Evolutionary conservation across 2,888 invertebrate genomes (phyloP), one percentile per base, ranked within the genome.

Genomic region (Osmoderma eremita): DNA sequence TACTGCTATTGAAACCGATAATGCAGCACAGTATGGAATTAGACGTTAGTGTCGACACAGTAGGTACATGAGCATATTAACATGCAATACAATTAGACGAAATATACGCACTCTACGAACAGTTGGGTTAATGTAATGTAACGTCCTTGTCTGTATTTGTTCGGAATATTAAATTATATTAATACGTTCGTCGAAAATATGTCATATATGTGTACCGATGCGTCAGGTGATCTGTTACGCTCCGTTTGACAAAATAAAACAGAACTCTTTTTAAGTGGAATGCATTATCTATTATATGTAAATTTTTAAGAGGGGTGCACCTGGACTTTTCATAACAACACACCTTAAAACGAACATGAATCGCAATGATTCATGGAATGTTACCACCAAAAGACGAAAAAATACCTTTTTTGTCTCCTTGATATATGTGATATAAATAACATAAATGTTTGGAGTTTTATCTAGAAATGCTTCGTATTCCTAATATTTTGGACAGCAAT

Each of bases 281-380:
- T 30, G 17, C 49, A 65, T 49, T 18, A 58, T 49, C 65, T 65
- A 65, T 65, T 65, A 65, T 65, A 65, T 65, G 56, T 45, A 65
- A 65, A 65, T 65, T 49, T 49, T 20, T 42, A n/a, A 51, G 53
- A 24, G 15, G 42, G 51, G 56, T 49, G 24, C 65, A 56, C 58
- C 45, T 61, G 58, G 17, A 24, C 45, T 17, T 48, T 48, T 22
- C 65, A 65, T 48, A 65, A 65, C 65, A 65, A 65, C 65, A 65
- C 65, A 58, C 65, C 65, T 56, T 58, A 65, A 53, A 65, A 58
- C 36, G 24, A 39, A 24, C 45, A 30, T 15, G 56, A 49, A 54
- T 48, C 18, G 39, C 51, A 18, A 50, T 65, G 65, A 65, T 58
- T 65, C 65, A 65, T 54, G 54, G 56, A 56, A 56, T 54, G 20